These are phyloP conservation scores for Sitta europaea DNA, from an alignment of 2,113 vertebrate species.

Conservation along the genomic window DNA sequence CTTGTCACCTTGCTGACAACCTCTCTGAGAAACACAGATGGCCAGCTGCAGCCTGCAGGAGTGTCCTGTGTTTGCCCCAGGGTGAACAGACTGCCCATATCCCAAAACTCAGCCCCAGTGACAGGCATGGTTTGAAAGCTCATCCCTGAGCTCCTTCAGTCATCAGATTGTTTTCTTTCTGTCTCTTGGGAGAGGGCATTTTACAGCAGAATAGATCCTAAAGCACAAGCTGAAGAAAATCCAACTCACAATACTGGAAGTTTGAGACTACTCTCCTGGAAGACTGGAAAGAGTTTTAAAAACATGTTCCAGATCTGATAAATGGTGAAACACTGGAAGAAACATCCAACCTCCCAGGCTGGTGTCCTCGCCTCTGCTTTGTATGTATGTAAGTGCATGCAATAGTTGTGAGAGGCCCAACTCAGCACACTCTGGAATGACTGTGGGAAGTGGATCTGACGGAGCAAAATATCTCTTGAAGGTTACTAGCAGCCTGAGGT, in stretches of 20 bases:
- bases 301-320: background rate
- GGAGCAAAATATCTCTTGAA: background rate
- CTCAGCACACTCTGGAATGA: background rate
- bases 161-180: background rate
- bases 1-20: background rate
- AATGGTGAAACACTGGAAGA: background rate
- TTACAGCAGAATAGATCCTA: background rate
- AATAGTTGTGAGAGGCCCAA: background rate
- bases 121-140: background rate
- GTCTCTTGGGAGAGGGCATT: background rate
- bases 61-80: background rate
- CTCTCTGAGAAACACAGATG: background rate
- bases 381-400: background rate
- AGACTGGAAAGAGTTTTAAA: background rate
- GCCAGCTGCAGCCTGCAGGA: background rate
- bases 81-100: background rate
- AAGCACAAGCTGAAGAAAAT: background rate
- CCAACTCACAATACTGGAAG: background rate
- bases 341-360: background rate
- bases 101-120: background rate
- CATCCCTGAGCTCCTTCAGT: background rate
- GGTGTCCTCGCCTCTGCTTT: background rate
- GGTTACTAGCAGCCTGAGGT: background rate
- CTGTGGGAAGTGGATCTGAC: background rate
- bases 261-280: background rate